Evolutionary conservation across 2,113 vertebrate species (phyloP), one percentile per base, ranked within the genome.

Genomic region (Chiloscyllium plagiosum): DNA sequence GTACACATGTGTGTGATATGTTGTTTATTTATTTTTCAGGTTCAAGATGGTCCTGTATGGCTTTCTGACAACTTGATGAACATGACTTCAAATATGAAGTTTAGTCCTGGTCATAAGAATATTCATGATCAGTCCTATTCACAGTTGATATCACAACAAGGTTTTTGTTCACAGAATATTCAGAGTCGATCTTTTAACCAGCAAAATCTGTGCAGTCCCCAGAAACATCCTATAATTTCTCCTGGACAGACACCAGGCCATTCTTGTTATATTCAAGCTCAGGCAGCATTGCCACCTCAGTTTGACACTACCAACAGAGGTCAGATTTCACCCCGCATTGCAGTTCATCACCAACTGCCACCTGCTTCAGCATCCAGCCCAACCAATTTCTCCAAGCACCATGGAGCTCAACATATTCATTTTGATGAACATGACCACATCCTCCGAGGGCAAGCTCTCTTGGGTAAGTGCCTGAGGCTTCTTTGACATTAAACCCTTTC

Each of bases 51-150:
- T 6, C 50, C 87, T 17, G 87, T 90, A 52, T 90, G 87, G 87
- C 56, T 90, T 90, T 90, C 87, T 61, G 87, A 90, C 52, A 52
- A 90, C 56, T 61, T 61, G 50, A 61, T 90, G 87, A 90, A 90
- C 13, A 61, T 90, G 87, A 61, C 50, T 52, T 29, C 87, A 26
- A 61, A 52, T 56, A n/a, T 90, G 10, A 90, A 90, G 52, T 90
- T 61, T 61, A 61, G 50, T 61, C 87, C 87, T 61, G 47, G 87
- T 17, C 87, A 90, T 52, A 52, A 90, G 13, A 52, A 90, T 26
- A 61, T 90, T 90, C 87, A 90, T 52, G 87, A 90, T 52, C 87
- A 65, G 87, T 29, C 56, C 50, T 65, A 90, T 12, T 47, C 80
- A 83, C 80, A 83, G 80, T 83, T 83, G 17, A 61, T 61, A 26